Evolutionary conservation across 2,888 invertebrate species (phyloP).

Genomic region (Bombylius major): DNA sequence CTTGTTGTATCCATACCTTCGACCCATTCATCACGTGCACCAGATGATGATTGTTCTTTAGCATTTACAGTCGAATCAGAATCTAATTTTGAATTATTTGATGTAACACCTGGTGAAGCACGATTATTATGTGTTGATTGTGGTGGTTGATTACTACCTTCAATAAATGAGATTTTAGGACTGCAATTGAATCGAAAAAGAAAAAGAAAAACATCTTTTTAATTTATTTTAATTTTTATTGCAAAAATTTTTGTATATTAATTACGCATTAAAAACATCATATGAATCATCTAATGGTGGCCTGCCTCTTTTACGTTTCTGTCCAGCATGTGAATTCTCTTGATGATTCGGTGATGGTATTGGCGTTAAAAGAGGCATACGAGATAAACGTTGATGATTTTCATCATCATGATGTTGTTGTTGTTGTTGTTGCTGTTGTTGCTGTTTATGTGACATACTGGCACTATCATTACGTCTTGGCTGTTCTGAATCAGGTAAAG

Average conservation of each 20-base stretch:
- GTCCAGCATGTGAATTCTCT: conserved; percentile 22
- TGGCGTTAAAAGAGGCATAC: conserved; percentile 30
- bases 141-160: background rate
- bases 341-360: conserved; percentile 21
- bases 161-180: conserved; percentile 4
- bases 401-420: background rate
- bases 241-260: background rate
- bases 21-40: conserved; percentile 4
- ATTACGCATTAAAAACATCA: conserved; percentile 35
- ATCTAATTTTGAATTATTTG: background rate
- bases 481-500: conserved; percentile 8
- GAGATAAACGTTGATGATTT: conserved; percentile 22
- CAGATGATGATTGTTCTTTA: background rate
- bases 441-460: background rate
- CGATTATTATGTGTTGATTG: background rate
- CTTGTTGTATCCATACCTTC: background rate
- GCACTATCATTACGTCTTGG: conserved; percentile 3
- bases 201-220: background rate
- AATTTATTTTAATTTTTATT: too few species aligned
- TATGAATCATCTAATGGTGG: conserved; percentile 50
- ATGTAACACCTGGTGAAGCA: background rate
- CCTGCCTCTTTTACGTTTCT: conserved; percentile 51
- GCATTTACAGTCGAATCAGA: background rate
- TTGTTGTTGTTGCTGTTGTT: conserved; percentile 8
- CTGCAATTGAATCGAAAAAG: background rate